A percentile compares a stretch with the other conserved stretches of the same genome.
Conservation (phyloP, 2,113 vertebrate genomes). For the Synodontis membranacea region DNA sequence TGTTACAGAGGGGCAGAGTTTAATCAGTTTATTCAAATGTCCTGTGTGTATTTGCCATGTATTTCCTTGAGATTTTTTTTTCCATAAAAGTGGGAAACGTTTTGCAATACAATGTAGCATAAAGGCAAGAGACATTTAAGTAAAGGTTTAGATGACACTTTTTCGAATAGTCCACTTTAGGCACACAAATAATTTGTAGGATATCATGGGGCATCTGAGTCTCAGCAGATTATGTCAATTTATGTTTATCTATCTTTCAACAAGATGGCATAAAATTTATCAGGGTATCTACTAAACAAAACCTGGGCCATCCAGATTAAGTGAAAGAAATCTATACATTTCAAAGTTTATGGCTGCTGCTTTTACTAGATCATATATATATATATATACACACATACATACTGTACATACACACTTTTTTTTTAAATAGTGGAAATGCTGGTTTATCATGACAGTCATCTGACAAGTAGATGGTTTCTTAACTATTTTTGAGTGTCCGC, state of each 20-base stretch:
- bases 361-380: background rate
- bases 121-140: background rate
- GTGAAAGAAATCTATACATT: background rate
- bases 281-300: too few species aligned
- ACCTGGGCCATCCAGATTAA: too few species aligned
- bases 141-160: background rate
- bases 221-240: too few species aligned
- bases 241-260: too few species aligned
- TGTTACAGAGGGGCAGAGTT: background rate
- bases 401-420: too few species aligned
- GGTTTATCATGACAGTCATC: background rate
- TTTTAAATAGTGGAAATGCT: background rate
- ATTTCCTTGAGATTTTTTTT: background rate
- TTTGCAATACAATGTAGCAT: background rate
- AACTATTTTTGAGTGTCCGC: background rate
- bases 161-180: too few species aligned
- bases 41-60: background rate
- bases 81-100: background rate
- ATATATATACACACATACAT: too few species aligned
- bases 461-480: background rate
- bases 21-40: background rate
- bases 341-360: background rate
- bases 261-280: too few species aligned
- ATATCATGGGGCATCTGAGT: too few species aligned
- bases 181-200: too few species aligned